Percentiles rank a stretch among this genome's conserved stretches.
These are phyloP conservation scores for Ctenoplectra terminalis DNA, from an alignment of 1,140 invertebrate species.

Conservation along the genomic window DNA sequence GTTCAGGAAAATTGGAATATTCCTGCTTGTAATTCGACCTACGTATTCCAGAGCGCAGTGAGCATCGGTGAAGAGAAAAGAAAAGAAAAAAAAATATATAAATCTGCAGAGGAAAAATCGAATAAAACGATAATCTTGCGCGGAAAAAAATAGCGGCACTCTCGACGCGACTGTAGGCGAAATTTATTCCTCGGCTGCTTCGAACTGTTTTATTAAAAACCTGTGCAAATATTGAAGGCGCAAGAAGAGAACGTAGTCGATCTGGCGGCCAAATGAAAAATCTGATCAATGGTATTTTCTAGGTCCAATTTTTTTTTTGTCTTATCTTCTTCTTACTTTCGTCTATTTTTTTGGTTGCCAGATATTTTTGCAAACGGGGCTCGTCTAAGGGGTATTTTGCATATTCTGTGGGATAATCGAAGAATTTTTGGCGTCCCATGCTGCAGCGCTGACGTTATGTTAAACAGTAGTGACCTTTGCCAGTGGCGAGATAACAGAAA, in stretches of 20 bases:
- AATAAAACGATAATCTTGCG: not conserved
- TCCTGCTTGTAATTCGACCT: not conserved
- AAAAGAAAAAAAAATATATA: not conserved
- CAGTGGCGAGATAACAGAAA: slow-evolving; percentile 35
- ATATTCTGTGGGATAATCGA: not conserved
- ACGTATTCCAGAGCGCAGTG: not conserved
- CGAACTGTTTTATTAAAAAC: slow-evolving; percentile 20
- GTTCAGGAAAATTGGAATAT: slow-evolving; percentile 1
- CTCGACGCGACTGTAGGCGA: not conserved
- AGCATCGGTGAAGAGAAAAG: not conserved
- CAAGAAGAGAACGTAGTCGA: not conserved
- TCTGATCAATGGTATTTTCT: not conserved
- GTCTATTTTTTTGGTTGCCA: too few relatives aligned
- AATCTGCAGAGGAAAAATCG: not conserved
- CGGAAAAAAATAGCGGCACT: not conserved
- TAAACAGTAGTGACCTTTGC: not conserved
- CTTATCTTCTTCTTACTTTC: not conserved
- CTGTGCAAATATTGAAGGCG: slow-evolving; percentile 3
- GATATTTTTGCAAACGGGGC: not conserved
- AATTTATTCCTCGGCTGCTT: not conserved
- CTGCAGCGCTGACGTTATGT: not conserved
- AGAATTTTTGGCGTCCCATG: slow-evolving; percentile 2
- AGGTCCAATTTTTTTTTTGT: too few relatives aligned
- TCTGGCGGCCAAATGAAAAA: not conserved
- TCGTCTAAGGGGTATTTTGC: not conserved